These are phyloP conservation scores for Anagyrus pseudococci DNA, from an alignment of 2,888 invertebrate genomes.

Conservation along the genomic window DNA sequence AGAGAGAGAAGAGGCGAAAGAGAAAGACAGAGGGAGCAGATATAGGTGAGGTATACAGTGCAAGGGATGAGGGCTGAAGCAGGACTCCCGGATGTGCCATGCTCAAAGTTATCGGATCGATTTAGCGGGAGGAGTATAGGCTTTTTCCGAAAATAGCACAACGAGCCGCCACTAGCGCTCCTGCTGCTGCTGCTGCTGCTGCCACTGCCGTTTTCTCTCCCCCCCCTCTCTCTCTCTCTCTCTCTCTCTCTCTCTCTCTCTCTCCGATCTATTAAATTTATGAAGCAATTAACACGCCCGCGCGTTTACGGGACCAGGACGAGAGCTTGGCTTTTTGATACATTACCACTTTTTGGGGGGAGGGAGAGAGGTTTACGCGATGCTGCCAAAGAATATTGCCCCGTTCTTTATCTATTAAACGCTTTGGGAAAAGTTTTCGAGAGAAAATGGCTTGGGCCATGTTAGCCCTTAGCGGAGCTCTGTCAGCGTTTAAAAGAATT, in stretches of 20 bases:
- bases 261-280: conserved; percentile 25
- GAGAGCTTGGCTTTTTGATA: conserved; percentile 9
- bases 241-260: not conserved
- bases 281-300: conserved; percentile 33
- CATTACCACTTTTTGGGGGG: not conserved
- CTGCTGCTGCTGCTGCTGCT: not conserved
- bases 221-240: not conserved
- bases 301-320: conserved; percentile 20
- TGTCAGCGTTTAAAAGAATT: not conserved
- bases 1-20: not conserved
- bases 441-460: not conserved
- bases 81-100: conserved; percentile 1
- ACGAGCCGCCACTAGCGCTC: not conserved
- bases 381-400: not conserved
- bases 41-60: not conserved
- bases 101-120: conserved; percentile 27
- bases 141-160: conserved; percentile 32
- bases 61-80: not conserved
- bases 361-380: too few species aligned
- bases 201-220: too few species aligned
- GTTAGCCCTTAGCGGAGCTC: too few species aligned
- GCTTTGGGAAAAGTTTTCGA: not conserved
- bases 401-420: not conserved
- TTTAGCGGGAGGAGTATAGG: conserved; percentile 15
- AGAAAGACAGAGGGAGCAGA: not conserved